These are phyloP conservation scores for Pteronotus mesoamericanus DNA, from an alignment of 2,797 vertebrate species.

Conservation along the genomic window DNA sequence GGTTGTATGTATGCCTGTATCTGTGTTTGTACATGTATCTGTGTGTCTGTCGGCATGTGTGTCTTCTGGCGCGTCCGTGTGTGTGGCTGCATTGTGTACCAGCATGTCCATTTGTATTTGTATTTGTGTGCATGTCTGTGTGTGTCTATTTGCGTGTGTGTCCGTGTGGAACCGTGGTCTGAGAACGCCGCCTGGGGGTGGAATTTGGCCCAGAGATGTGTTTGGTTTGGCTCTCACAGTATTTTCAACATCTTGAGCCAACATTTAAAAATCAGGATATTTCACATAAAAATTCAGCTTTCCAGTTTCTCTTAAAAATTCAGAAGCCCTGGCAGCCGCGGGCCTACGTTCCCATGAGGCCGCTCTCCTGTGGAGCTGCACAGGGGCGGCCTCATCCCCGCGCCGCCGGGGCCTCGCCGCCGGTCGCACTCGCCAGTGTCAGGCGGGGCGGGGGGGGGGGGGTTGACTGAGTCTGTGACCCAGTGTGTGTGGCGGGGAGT, in stretches of 20 bases:
- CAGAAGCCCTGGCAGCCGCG: conserved; percentile 72
- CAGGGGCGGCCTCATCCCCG: neutral
- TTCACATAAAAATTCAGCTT: conserved; percentile 77
- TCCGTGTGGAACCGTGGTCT: conserved; percentile 56
- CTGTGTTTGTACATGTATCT: neutral
- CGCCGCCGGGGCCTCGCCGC: neutral
- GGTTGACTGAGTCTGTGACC: neutral
- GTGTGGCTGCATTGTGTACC: neutral
- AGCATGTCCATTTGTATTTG: neutral
- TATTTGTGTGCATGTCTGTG: neutral
- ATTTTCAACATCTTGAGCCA: conserved; percentile 76
- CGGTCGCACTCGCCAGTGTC: neutral
- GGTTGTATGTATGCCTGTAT: neutral
- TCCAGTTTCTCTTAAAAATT: conserved; percentile 75
- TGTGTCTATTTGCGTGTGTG: neutral
- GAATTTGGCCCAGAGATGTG: conserved; percentile 64
- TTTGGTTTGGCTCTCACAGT: conserved; percentile 71
- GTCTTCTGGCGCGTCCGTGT: neutral
- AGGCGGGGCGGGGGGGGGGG: too few species aligned
- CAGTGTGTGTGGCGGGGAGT: neutral
- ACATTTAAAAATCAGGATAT: conserved; percentile 78
- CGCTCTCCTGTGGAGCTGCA: neutral
- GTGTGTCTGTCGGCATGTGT: neutral
- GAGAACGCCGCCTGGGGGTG: conserved; percentile 68
- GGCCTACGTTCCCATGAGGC: conserved; percentile 53